Conservation (phyloP, 2,113 vertebrate species). For the Pycnonotus jocosus region DNA sequence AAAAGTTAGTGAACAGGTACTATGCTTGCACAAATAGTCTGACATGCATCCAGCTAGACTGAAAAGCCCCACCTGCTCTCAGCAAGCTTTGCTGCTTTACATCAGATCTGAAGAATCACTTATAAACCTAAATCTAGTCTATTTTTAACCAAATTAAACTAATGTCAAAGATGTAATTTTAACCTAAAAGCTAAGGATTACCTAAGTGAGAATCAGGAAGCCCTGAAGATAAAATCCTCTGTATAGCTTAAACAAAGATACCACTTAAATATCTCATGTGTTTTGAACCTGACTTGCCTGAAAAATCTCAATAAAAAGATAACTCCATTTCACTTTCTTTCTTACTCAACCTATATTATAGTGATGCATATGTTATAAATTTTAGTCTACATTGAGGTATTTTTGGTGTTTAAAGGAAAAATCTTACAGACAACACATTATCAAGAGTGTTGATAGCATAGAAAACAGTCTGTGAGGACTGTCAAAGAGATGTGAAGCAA, state of each 20-base stretch:
- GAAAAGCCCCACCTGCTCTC: neutral
- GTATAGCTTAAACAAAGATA: neutral
- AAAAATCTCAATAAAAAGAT: neutral
- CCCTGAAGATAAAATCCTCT: neutral
- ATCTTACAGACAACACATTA: neutral
- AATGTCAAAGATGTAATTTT: neutral
- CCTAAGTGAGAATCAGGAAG: neutral
- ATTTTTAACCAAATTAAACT: neutral
- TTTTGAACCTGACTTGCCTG: neutral
- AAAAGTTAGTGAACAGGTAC: neutral
- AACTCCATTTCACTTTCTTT: neutral
- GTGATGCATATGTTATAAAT: neutral
- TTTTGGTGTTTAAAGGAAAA: neutral
- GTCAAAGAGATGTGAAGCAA: neutral
- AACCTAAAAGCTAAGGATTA: neutral
- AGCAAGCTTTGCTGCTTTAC: neutral
- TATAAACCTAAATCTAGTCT: neutral
- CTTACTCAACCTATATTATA: neutral
- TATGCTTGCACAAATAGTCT: neutral
- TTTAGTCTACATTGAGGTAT: neutral
- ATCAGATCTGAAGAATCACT: neutral
- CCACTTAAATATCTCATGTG: neutral
- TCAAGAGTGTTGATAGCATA: neutral
- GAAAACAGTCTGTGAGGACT: neutral
- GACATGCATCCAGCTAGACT: neutral